A percentile compares a stretch with the other conserved stretches of the same genome.
These are phyloP conservation scores for Carettochelys insculpta DNA, from an alignment of 2,113 vertebrate species.

Conservation along the genomic window DNA sequence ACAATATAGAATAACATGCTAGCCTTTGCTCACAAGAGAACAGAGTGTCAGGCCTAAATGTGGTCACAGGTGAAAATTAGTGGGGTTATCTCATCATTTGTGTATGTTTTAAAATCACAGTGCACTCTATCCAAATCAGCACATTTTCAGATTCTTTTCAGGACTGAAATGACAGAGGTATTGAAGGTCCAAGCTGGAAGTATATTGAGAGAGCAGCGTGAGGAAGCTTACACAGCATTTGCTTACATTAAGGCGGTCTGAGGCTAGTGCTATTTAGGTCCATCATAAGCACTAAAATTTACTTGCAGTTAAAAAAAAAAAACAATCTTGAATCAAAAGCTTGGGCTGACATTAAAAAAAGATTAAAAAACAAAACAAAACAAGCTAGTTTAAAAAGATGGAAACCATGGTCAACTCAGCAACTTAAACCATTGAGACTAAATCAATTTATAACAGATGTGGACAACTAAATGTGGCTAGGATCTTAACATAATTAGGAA, in stretches of 20 bases:
- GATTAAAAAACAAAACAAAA: too few relatives aligned
- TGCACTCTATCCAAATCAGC: not conserved
- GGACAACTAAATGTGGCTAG: fast-evolving
- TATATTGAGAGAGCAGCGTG: not conserved
- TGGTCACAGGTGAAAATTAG: not conserved
- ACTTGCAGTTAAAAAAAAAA: not conserved
- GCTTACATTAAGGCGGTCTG: not conserved
- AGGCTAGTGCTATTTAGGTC: not conserved
- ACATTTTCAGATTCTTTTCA: not conserved
- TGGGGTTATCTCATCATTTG: not conserved
- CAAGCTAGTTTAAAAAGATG: not conserved
- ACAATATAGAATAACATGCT: not conserved
- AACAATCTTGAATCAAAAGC: not conserved
- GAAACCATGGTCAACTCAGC: not conserved
- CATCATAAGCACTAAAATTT: not conserved
- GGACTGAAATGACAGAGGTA: not conserved
- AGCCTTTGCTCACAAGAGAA: not conserved
- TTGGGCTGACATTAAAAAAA: not conserved
- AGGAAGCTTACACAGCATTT: not conserved
- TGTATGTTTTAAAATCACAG: not conserved
- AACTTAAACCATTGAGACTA: not conserved
- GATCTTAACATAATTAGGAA: not conserved
- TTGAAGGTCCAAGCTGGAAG: slow-evolving; percentile 15
- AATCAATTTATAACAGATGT: not conserved
- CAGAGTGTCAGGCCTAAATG: slow-evolving; percentile 15